phyloP scores from a whole-genome alignment of 2,797 vertebrate genomes.

The Thunnus albacares region DNA sequence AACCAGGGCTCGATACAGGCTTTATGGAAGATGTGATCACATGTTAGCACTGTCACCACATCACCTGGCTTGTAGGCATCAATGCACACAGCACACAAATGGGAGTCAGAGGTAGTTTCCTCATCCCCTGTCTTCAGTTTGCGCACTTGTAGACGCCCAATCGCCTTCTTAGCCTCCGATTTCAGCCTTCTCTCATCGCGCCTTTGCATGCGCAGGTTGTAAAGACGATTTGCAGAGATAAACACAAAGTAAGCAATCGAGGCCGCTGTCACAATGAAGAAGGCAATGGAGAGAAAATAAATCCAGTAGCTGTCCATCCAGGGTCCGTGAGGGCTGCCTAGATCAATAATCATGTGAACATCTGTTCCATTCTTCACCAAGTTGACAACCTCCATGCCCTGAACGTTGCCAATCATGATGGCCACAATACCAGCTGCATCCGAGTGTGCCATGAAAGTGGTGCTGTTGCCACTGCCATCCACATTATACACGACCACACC shows the following conservation, averaged over 20 bases:
- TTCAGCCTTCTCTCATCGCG: conserved; percentile 88
- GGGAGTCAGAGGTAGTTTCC: conserved; percentile 88
- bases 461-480: conserved; percentile 80
- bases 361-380: conserved; percentile 82
- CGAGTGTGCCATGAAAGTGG: conserved; percentile 83
- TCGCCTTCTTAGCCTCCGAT: conserved; percentile 91
- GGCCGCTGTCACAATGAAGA: conserved; percentile 93
- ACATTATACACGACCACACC: conserved; percentile 92
- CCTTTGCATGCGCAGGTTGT: conserved; percentile 82
- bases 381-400: conserved; percentile 87
- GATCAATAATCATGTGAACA: conserved; percentile 87
- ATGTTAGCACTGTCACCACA: conserved; percentile 93
- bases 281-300: conserved; percentile 93
- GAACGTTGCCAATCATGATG: conserved; percentile 92
- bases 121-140: conserved; percentile 90
- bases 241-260: conserved; percentile 93
- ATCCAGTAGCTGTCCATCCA: conserved; percentile 93
- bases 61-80: conserved; percentile 92
- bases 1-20: conserved; percentile 96
- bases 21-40: conserved; percentile 96
- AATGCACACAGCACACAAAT: conserved; percentile 94
- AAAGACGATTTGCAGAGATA: conserved; percentile 89
- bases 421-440: conserved; percentile 82
- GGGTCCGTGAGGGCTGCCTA: conserved; percentile 87
- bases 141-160: conserved; percentile 88